A percentile compares a stretch with the other conserved stretches of the same genome.
These are phyloP conservation scores for Cataglyphis livida DNA, from an alignment of 2,888 invertebrate species.

Conservation along the genomic window DNA sequence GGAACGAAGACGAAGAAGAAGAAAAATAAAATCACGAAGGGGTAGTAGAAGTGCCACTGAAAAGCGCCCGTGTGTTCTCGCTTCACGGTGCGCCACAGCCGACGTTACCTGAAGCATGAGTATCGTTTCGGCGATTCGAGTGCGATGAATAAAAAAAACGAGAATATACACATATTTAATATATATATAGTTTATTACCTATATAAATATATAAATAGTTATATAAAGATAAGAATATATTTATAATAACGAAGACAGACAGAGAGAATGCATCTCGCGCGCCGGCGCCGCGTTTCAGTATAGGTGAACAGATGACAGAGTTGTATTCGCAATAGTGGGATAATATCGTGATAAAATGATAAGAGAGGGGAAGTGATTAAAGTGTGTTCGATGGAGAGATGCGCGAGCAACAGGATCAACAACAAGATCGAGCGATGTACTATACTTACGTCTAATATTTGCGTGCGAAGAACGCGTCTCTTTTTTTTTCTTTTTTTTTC, in stretches of 20 bases:
- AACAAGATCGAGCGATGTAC: constrained; percentile 59
- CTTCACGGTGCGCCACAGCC: constrained; percentile 75
- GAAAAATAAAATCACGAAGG: constrained; percentile 11
- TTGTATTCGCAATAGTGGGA: constrained; percentile 33
- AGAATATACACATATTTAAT: constrained; percentile 69
- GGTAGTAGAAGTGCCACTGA: constrained; percentile 80
- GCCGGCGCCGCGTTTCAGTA: constrained; percentile 56
- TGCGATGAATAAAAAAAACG: constrained; percentile 79
- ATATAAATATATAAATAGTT: constrained; percentile 82
- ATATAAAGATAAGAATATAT: constrained; percentile 71
- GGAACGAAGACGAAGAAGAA: constrained; percentile 33
- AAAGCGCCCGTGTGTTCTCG: constrained; percentile 79
- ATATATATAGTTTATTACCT: constrained; percentile 84
- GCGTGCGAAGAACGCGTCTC: constrained; percentile 55
- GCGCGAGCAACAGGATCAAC: constrained; percentile 72
- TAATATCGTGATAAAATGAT: constrained; percentile 16
- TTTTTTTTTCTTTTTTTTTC: constrained; percentile 45
- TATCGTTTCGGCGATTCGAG: constrained; percentile 80
- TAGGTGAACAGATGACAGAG: constrained; percentile 31
- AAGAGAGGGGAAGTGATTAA: neutral
- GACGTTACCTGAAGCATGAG: constrained; percentile 81
- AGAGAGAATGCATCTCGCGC: constrained; percentile 54
- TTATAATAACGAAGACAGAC: constrained; percentile 58
- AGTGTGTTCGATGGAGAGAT: constrained; percentile 31
- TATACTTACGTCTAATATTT: constrained; percentile 59